Conservation (phyloP, 1,140 invertebrate species). For the Lerema accius region DNA sequence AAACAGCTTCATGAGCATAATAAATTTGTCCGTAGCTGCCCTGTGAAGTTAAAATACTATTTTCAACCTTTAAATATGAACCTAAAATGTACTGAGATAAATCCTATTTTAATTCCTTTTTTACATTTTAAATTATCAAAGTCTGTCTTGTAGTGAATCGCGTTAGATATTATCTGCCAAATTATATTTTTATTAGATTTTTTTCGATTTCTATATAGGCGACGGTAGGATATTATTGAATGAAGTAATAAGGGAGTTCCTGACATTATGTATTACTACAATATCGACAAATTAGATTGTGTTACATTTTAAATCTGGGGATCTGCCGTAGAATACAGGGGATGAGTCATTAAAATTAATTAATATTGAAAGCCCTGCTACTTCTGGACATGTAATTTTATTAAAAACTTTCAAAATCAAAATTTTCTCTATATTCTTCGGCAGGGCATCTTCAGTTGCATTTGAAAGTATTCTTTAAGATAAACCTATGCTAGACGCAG, state of each 20-base stretch:
- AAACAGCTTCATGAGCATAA: slow-evolving; percentile 46
- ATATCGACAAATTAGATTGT: slow-evolving; percentile 45
- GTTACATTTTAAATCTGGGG: slow-evolving; percentile 27
- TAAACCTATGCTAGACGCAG: slow-evolving; percentile 52
- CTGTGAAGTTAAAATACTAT: slow-evolving; percentile 45
- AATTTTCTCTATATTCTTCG: slow-evolving; percentile 37
- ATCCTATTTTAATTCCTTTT: slow-evolving; percentile 43
- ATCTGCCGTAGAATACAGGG: slow-evolving; percentile 29
- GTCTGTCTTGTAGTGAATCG: slow-evolving; percentile 27
- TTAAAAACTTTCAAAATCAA: no score
- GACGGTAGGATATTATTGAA: slow-evolving; percentile 31
- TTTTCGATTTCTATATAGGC: slow-evolving; percentile 25
- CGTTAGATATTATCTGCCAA: slow-evolving; percentile 32
- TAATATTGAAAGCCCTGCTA: not conserved
- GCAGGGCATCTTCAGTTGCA: slow-evolving; percentile 60
- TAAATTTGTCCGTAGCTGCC: slow-evolving; percentile 44
- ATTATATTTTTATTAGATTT: slow-evolving; percentile 32
- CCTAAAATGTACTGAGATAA: slow-evolving; percentile 45
- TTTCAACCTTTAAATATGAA: slow-evolving; percentile 46
- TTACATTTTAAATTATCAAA: slow-evolving; percentile 31
- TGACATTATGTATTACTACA: slow-evolving; percentile 47
- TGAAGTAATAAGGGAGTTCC: slow-evolving; percentile 49
- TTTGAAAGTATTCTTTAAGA: slow-evolving; percentile 63
- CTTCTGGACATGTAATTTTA: no score
- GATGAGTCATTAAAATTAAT: slow-evolving; percentile 14